These are phyloP conservation scores for Agonopterix alstromeriana DNA, from an alignment of 2,888 invertebrate genomes.

Conservation along the genomic window DNA sequence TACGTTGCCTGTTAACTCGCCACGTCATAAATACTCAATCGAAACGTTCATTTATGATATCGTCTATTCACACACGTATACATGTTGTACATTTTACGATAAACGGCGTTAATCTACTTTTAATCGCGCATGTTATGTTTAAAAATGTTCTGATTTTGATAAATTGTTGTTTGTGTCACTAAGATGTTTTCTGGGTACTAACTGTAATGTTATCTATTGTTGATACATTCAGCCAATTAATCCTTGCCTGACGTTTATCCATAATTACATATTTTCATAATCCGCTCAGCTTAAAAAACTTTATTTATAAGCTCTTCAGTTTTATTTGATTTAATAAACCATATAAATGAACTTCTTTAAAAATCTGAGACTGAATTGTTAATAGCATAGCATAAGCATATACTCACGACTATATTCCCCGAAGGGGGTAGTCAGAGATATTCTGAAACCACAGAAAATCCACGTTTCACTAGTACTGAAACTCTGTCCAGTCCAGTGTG, in stretches of 20 bases:
- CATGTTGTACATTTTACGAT: neutral
- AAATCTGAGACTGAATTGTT: too few species aligned
- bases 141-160: neutral
- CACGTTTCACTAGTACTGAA: too few species aligned
- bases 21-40: conserved; percentile 30
- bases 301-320: too few species aligned
- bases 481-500: too few species aligned
- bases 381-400: too few species aligned
- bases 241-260: neutral
- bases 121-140: neutral
- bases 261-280: neutral
- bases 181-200: neutral
- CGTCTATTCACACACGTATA: neutral
- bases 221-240: neutral
- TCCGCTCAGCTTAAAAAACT: too few species aligned
- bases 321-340: too few species aligned
- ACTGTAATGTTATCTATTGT: neutral
- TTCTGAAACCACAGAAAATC: too few species aligned
- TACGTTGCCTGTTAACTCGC: conserved; percentile 24
- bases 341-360: too few species aligned
- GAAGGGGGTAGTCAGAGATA: too few species aligned
- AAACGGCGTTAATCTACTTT: neutral
- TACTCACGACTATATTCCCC: too few species aligned
- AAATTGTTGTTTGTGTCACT: neutral
- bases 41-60: conserved; percentile 27